These are phyloP conservation scores for Formica selysi DNA, from an alignment of 1,140 invertebrate genomes.

Conservation along the genomic window DNA sequence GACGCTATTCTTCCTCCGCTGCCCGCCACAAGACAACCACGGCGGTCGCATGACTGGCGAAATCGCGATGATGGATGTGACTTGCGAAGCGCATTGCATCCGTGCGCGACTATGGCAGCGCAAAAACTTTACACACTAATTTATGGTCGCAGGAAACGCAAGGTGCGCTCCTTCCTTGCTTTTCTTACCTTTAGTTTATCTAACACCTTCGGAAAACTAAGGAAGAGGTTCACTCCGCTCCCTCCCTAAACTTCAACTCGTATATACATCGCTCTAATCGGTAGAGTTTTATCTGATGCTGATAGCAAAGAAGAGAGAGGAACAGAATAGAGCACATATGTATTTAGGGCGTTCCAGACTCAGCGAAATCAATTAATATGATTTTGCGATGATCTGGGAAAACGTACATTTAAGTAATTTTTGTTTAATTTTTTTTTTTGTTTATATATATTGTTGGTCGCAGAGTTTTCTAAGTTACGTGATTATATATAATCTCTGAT, in stretches of 20 bases:
- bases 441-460: not conserved
- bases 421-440: not conserved
- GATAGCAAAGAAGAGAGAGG: not conserved
- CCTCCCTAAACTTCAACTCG: not conserved
- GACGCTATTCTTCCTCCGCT: constrained; percentile 52
- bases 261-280: not conserved
- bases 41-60: constrained; percentile 59
- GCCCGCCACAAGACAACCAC: constrained; percentile 48
- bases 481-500: not conserved
- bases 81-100: constrained; percentile 62
- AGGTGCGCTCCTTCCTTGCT: constrained; percentile 33
- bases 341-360: not conserved
- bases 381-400: not conserved
- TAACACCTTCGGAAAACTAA: constrained; percentile 39
- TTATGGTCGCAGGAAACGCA: constrained; percentile 60
- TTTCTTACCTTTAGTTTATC: constrained; percentile 54
- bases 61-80: constrained; percentile 64
- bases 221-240: not conserved
- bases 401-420: not conserved
- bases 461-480: not conserved
- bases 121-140: constrained; percentile 64
- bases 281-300: not conserved
- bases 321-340: no score
- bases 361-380: not conserved
- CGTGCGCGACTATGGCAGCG: constrained; percentile 47